phyloP scores from a whole-genome alignment of 2,888 invertebrate species.

The Agapetus fuscipes region DNA sequence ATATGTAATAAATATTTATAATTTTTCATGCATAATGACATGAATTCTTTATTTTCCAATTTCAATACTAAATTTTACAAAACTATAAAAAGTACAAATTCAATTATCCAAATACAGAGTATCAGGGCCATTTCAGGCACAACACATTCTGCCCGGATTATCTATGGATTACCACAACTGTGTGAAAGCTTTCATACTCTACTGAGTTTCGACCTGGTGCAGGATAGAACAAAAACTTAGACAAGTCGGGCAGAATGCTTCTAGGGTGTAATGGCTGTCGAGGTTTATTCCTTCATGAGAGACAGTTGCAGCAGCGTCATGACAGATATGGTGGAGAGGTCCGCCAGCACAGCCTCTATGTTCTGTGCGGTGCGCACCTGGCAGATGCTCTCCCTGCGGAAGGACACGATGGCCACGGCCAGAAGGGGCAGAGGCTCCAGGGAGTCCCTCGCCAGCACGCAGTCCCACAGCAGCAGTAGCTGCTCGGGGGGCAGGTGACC shows the following conservation, averaged over 20 bases:
- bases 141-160: too few relatives aligned
- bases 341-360: slow-evolving; percentile 79
- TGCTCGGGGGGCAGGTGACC: slow-evolving; percentile 91
- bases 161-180: too few relatives aligned
- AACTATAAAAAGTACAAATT: too few relatives aligned
- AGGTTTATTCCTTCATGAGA: slow-evolving; percentile 56
- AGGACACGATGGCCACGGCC: slow-evolving; percentile 74
- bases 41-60: too few relatives aligned
- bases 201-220: too few relatives aligned
- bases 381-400: slow-evolving; percentile 77
- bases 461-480: slow-evolving; percentile 85
- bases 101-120: too few relatives aligned
- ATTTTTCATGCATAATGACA: too few relatives aligned
- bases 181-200: too few relatives aligned
- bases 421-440: slow-evolving; percentile 81
- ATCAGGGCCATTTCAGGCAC: too few relatives aligned
- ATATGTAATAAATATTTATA: too few relatives aligned
- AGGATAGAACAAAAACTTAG: neutral
- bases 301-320: slow-evolving; percentile 76
- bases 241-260: neutral
- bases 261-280: neutral
- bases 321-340: slow-evolving; percentile 78
- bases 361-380: slow-evolving; percentile 63
- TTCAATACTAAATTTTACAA: too few relatives aligned
- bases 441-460: slow-evolving; percentile 83